These are phyloP conservation scores for Centruroides vittatus DNA, from an alignment of 1,140 invertebrate genomes.

Conservation along the genomic window DNA sequence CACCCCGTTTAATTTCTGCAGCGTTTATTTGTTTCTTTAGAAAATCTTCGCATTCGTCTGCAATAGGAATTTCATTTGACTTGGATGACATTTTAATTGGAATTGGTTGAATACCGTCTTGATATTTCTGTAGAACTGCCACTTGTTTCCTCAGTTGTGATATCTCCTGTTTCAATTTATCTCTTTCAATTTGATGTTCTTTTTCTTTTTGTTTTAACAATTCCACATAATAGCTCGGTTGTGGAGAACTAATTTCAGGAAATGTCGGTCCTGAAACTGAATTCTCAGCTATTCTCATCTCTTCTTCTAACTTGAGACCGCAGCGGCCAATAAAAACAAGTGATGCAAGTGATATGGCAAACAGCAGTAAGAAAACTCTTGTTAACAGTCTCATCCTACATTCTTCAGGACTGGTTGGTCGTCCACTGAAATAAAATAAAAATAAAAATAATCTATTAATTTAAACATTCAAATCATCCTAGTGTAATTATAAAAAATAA, in stretches of 20 bases:
- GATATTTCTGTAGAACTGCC: not conserved
- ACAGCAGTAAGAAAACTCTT: constrained; percentile 26
- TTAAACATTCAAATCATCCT: no score
- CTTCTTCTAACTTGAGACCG: constrained; percentile 26
- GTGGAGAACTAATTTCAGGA: constrained; percentile 8
- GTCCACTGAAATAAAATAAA: no score
- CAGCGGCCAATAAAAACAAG: constrained; percentile 30
- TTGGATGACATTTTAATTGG: constrained; percentile 1
- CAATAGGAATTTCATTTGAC: not conserved
- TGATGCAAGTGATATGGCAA: constrained; percentile 25
- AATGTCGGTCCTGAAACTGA: constrained; percentile 1
- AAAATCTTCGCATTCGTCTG: constrained; percentile 9
- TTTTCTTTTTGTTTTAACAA: constrained; percentile 28
- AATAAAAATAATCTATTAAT: no score
- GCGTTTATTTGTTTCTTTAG: constrained; percentile 11
- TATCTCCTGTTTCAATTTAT: constrained; percentile 43
- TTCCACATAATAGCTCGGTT: not conserved
- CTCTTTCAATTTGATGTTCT: constrained; percentile 40
- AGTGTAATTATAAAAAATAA: no score
- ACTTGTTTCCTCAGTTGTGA: constrained; percentile 11
- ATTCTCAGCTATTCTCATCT: constrained; percentile 3
- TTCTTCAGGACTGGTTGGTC: no score
- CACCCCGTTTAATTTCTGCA: constrained; percentile 9
- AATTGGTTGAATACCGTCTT: constrained; percentile 7
- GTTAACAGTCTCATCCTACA: constrained; percentile 23